A percentile compares a stretch with the other conserved stretches of the same genome.
phyloP scores from a whole-genome alignment of 2,113 vertebrate genomes.

The Haemorhous mexicanus region DNA sequence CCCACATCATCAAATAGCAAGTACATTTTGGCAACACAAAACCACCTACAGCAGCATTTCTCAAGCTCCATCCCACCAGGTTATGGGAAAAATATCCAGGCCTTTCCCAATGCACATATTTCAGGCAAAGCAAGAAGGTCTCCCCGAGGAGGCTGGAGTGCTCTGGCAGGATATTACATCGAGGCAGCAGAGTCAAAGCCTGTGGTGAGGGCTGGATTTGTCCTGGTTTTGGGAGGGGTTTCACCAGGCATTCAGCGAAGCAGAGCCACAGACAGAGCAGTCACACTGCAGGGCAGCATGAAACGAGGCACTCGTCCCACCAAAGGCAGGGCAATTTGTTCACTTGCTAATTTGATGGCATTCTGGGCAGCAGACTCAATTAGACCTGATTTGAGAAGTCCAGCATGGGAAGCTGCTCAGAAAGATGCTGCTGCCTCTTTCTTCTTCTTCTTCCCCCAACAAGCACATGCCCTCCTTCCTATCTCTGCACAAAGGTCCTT shows the following conservation, averaged over 20 bases:
- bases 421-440: neutral
- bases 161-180: neutral
- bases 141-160: neutral
- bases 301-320: accelerated
- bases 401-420: neutral
- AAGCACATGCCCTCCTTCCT: accelerated
- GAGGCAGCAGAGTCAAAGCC: accelerated
- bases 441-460: neutral
- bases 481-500: neutral
- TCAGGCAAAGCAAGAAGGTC: neutral
- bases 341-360: neutral
- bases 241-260: neutral
- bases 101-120: neutral
- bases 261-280: neutral
- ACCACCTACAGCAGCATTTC: neutral
- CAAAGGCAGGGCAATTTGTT: neutral
- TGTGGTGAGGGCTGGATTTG: neutral
- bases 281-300: accelerated
- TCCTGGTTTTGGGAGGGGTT: neutral
- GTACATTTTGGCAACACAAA: slow-evolving; percentile 69
- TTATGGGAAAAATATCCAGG: slow-evolving; percentile 20
- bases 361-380: slow-evolving; percentile 12
- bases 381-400: neutral
- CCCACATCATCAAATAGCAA: slow-evolving; percentile 73
- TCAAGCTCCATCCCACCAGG: slow-evolving; percentile 8